Evolutionary conservation across 2,797 vertebrate species (phyloP).

Genomic region (Benthosema pterotum): DNA sequence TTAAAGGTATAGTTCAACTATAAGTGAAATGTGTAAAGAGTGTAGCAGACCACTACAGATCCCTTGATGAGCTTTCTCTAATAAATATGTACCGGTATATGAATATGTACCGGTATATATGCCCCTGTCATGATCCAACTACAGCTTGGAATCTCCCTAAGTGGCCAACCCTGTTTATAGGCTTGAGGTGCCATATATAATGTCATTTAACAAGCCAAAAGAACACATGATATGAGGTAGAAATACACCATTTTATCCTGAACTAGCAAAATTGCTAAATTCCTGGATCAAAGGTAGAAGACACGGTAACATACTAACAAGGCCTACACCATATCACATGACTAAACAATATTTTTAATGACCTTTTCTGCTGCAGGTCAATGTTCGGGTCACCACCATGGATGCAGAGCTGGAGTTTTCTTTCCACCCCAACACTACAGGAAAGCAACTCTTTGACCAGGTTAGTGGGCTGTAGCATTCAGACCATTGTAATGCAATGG

Average conservation of each 20-base stretch:
- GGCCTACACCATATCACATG: not conserved
- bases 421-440: constrained; percentile 91
- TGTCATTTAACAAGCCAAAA: too few relatives aligned
- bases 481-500: constrained; percentile 7
- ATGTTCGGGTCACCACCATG: constrained; percentile 94
- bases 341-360: constrained; percentile 4
- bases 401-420: constrained; percentile 98
- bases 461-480: constrained; percentile 68
- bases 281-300: not conserved
- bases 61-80: too few relatives aligned
- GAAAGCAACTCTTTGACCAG: constrained; percentile 97
- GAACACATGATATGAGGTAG: too few relatives aligned
- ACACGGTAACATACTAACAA: not conserved
- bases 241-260: too few relatives aligned
- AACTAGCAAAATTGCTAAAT: not conserved
- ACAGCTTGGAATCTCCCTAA: too few relatives aligned
- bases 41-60: too few relatives aligned
- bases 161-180: too few relatives aligned
- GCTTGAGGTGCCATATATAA: too few relatives aligned
- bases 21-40: not conserved
- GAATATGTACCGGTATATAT: not conserved
- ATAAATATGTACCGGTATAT: not conserved
- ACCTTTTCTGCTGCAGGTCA: constrained; percentile 80
- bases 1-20: constrained; percentile 25
- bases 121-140: too few relatives aligned